Base-by-base conservation (phyloP, 2,888 invertebrate genomes). In the Axea sp. region DNA sequence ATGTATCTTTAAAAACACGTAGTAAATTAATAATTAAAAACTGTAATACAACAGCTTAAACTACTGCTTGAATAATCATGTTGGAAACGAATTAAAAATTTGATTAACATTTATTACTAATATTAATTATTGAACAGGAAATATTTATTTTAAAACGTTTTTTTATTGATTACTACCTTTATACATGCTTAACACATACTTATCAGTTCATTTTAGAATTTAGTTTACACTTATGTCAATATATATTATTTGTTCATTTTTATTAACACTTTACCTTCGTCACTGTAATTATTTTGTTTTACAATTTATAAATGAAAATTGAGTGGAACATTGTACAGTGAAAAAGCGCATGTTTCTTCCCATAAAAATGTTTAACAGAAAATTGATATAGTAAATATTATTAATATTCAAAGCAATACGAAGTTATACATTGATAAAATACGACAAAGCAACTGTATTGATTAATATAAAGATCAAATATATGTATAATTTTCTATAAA, bases 141-240 rank as follows among this genome's bases (percentile, higher is more conserved):
- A 19, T 1, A 26, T 43, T 47, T 60, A 84, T 79, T 82, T 82
- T 84, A 83, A 85, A 85, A 85, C 85, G n/a, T 82, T 80, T 82
- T 86, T 86, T 86, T 68, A 86, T 86, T 86, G 83, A 83, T 80
- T 83, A 82, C 83, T 84, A 85, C 82, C 78, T 84, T 85, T 86
- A 84, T 85, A 86, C 83, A 77, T 83, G 80, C 82, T 81, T 79
- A 82, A 81, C 83, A 84, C 83, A 82, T 78, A 81, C 78, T 82
- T 81, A 79, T 81, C 83, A 78, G 74, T 80, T 75, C 76, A 43
- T 65, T 72, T 72, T 69, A 69, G 69, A 69, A 69, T 69, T 60
- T 69, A 60, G 53, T 78, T 79, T 78, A 81, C 75, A 77, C 78
- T 75, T 78, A 78, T 80, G 78, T 81, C 78, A 77, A 79, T 81